These are phyloP conservation scores for Phodopus roborovskii DNA, from an alignment of 2,113 vertebrate genomes.

Conservation along the genomic window DNA sequence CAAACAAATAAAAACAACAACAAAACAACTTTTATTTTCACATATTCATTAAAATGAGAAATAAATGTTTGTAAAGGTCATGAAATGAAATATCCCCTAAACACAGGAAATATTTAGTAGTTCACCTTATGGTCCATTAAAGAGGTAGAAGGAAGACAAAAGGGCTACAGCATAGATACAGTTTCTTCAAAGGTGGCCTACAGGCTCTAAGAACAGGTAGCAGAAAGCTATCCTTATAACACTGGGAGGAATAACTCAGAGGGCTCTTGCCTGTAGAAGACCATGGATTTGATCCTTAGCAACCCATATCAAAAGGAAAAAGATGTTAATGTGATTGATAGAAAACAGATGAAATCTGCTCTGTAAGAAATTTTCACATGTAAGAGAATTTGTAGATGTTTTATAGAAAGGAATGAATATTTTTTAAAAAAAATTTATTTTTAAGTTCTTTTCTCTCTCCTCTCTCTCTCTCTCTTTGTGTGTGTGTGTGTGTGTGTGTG, in stretches of 20 bases:
- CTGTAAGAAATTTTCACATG: not conserved
- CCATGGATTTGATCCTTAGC: not conserved
- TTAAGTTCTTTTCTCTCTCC: not conserved
- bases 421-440: not conserved
- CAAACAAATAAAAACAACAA: not conserved
- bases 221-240: not conserved
- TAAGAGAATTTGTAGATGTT: slow-evolving; percentile 38
- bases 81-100: slow-evolving; percentile 3
- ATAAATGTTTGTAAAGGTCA: slow-evolving; percentile 47
- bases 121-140: not conserved
- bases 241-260: not conserved
- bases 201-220: not conserved
- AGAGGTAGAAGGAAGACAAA: not conserved
- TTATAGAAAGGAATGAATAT: slow-evolving; percentile 2
- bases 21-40: not conserved
- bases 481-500: not conserved
- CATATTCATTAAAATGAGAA: slow-evolving; percentile 2
- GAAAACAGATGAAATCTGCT: slow-evolving; percentile 8
- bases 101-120: not conserved
- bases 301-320: not conserved
- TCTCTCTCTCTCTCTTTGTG: too few relatives aligned
- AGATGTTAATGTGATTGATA: not conserved
- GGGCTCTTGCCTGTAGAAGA: not conserved
- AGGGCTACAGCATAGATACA: too few relatives aligned
- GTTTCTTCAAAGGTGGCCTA: not conserved